A percentile compares a stretch with the other conserved stretches of the same genome.
Conservation (phyloP, 30 jellyfish, hydroid and myxozoan genomes). For the Clytia hemisphaerica region DNA sequence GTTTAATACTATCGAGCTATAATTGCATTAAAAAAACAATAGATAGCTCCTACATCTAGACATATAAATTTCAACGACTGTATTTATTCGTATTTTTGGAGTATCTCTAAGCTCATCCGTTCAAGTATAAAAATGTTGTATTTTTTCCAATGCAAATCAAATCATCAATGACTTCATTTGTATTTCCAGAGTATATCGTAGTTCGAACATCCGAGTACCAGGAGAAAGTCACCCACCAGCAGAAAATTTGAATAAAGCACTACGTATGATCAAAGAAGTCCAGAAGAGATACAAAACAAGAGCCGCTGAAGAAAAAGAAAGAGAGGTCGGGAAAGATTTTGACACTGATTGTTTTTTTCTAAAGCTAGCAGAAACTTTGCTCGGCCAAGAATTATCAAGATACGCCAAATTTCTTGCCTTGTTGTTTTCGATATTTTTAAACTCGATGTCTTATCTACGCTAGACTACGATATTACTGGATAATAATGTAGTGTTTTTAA, state of each 20-base stretch:
- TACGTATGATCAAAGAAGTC: constrained; percentile 86
- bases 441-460: too few relatives aligned
- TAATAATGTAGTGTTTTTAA: neutral
- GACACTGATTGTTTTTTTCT: neutral
- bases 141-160: too few relatives aligned
- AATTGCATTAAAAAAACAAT: too few relatives aligned
- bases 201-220: constrained; percentile 77
- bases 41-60: too few relatives aligned
- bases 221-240: constrained; percentile 70
- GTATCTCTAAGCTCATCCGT: too few relatives aligned
- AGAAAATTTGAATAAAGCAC: constrained; percentile 76
- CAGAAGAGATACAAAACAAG: constrained; percentile 94
- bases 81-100: too few relatives aligned
- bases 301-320: constrained; percentile 94
- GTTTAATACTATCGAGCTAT: too few relatives aligned
- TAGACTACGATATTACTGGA: neutral
- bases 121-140: too few relatives aligned
- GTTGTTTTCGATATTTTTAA: neutral
- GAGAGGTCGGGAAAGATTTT: constrained; percentile 47
- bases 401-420: too few relatives aligned
- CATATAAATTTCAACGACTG: too few relatives aligned
- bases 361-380: neutral
- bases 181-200: constrained; percentile 67
- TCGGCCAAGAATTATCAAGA: too few relatives aligned
- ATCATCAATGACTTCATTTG: too few relatives aligned